These are phyloP conservation scores for Herpailurus yagouaroundi DNA, from an alignment of 2,113 vertebrate species.

Conservation along the genomic window DNA sequence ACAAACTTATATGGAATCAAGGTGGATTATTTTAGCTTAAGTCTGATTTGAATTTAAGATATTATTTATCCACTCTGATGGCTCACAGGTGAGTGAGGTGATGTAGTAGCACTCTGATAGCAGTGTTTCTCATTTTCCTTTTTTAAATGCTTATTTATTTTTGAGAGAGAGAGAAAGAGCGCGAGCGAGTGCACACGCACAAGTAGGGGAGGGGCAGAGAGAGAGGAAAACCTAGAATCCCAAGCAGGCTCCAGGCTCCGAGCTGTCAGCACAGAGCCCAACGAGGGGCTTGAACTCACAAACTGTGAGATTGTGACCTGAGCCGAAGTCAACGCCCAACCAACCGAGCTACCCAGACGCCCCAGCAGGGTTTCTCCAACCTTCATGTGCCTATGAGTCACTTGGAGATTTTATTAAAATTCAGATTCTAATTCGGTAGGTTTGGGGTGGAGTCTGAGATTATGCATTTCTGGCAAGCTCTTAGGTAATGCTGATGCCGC, in stretches of 20 bases:
- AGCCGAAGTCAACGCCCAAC: no score
- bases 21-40: neutral
- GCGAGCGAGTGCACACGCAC: fast-evolving
- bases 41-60: neutral
- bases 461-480: neutral
- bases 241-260: no score
- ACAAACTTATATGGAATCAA: neutral
- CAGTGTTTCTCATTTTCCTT: neutral
- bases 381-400: neutral
- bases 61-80: neutral
- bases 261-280: no score
- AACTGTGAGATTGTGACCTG: no score
- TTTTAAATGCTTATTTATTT: no score
- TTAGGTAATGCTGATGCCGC: neutral
- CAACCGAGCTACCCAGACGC: no score
- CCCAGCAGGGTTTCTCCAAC: neutral
- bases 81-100: neutral
- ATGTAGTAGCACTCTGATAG: no score
- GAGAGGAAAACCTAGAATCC: no score
- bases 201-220: no score
- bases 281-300: no score
- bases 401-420: constrained; percentile 6
- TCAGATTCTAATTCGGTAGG: neutral
- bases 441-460: neutral
- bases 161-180: no score